These are phyloP conservation scores for Pagrus major DNA, from an alignment of 2,113 vertebrate species.

Conservation along the genomic window DNA sequence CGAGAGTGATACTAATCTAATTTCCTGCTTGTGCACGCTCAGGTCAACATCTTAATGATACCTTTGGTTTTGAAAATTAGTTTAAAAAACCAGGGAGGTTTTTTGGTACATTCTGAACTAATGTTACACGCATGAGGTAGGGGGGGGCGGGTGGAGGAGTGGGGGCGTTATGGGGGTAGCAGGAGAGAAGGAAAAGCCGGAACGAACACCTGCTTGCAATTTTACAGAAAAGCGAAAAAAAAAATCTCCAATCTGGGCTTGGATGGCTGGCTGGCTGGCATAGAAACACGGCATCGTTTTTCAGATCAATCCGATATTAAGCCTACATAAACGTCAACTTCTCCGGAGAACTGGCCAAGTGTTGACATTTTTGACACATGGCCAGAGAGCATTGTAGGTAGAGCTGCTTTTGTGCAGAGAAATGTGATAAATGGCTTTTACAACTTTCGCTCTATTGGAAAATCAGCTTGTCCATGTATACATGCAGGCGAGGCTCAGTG, in stretches of 20 bases:
- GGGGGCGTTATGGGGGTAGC: constrained; percentile 51
- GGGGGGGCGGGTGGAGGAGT: background rate
- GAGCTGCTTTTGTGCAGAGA: constrained; percentile 32
- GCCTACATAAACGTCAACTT: constrained; percentile 72
- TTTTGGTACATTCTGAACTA: constrained; percentile 63
- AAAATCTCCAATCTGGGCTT: constrained; percentile 67
- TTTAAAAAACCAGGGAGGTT: constrained; percentile 64
- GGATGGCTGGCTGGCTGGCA: constrained; percentile 73
- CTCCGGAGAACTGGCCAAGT: constrained; percentile 58
- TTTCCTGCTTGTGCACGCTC: constrained; percentile 65
- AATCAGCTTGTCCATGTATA: constrained; percentile 30
- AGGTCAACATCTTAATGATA: constrained; percentile 58
- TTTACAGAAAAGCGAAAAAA: constrained; percentile 71
- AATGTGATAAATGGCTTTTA: constrained; percentile 69
- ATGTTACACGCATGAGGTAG: constrained; percentile 60
- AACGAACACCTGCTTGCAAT: constrained; percentile 86
- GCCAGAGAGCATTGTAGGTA: constrained; percentile 60
- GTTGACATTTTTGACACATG: constrained; percentile 71
- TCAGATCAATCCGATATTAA: constrained; percentile 81
- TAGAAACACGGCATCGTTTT: constrained; percentile 74
- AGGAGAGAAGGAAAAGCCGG: constrained; percentile 63
- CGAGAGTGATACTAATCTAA: constrained; percentile 61
- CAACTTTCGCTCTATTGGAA: constrained; percentile 43
- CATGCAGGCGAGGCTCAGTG: constrained; percentile 31
- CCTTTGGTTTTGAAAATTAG: constrained; percentile 52